Conservation (phyloP, 2,113 vertebrate species). For the Microtus ochrogaster region DNA sequence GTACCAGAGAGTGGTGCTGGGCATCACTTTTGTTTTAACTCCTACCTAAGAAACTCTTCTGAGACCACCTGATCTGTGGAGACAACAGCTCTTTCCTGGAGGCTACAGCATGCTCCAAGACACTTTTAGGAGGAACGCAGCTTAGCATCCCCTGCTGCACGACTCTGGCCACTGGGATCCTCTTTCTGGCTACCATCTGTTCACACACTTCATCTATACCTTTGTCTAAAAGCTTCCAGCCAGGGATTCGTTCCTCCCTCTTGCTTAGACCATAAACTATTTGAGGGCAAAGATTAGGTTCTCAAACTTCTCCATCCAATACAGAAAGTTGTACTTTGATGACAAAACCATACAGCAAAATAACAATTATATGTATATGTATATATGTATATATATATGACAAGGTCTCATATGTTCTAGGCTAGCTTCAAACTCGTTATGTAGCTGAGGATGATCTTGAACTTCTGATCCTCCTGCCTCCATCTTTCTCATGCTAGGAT, state of each 20-base stretch:
- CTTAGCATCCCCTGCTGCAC: neutral
- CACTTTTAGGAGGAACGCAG: neutral
- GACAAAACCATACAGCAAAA: neutral
- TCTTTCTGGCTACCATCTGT: neutral
- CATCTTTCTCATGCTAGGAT: neutral
- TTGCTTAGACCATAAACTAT: neutral
- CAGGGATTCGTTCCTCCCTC: neutral
- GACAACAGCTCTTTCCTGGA: neutral
- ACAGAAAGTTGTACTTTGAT: neutral
- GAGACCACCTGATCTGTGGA: conserved; percentile 1
- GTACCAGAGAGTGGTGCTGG: neutral
- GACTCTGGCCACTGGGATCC: neutral
- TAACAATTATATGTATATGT: neutral
- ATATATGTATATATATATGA: neutral
- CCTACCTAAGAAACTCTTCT: neutral
- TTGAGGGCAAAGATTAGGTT: neutral
- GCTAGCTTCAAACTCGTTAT: neutral
- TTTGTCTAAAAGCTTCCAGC: neutral
- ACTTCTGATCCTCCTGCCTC: neutral
- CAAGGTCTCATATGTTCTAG: neutral
- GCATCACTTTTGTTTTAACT: neutral
- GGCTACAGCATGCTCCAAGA: neutral
- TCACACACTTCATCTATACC: neutral
- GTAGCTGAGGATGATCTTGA: neutral
- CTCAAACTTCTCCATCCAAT: conserved; percentile 7